Conservation (phyloP, 2,888 invertebrate genomes). For the Harmothoe impar region DNA sequence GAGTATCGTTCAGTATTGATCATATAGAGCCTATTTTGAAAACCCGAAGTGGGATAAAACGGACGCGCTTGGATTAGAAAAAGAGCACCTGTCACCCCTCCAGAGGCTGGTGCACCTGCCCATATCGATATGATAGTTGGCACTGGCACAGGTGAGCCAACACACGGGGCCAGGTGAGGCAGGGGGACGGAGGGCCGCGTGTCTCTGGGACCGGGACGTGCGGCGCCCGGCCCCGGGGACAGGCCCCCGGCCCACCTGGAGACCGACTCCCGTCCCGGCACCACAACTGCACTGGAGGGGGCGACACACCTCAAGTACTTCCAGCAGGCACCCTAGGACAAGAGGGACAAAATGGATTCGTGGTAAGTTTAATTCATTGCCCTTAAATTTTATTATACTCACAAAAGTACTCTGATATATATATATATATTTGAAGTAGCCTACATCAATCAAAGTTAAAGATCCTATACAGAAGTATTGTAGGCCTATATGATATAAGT, state of each 20-base stretch:
- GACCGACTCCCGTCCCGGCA: background rate
- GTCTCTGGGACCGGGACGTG: background rate
- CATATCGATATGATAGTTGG: conserved; percentile 55
- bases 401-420: too few species aligned
- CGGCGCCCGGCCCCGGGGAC: background rate
- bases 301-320: background rate
- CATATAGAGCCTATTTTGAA: background rate
- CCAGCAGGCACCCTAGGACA: background rate
- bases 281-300: background rate
- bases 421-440: too few species aligned
- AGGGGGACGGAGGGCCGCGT: conserved; percentile 17
- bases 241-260: background rate
- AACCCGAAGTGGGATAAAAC: background rate
- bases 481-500: too few species aligned
- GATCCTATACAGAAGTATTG: too few species aligned
- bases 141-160: conserved; percentile 51
- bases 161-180: conserved; percentile 59
- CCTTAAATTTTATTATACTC: too few species aligned
- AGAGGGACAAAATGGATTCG: background rate
- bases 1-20: background rate
- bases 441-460: too few species aligned
- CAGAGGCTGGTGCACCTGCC: background rate
- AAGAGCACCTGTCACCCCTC: conserved; percentile 22
- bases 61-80: background rate
- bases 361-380: background rate